Evolutionary conservation across 2,888 invertebrate genomes (phyloP), one percentile per base, ranked within the genome.

Genomic region (Spisula subtruncata): DNA sequence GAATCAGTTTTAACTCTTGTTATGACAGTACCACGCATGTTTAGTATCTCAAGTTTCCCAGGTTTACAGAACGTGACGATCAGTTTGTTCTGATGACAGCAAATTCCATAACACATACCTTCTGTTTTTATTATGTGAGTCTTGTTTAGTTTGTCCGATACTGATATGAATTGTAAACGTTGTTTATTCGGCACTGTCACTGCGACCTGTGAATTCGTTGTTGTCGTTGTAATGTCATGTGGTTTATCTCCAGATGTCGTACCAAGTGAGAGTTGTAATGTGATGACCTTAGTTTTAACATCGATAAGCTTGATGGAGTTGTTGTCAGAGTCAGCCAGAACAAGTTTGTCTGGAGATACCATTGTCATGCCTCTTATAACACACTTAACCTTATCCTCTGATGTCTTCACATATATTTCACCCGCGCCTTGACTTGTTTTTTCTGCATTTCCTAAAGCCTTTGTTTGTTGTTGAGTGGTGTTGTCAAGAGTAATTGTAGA

Each of bases 131-230:
- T 66, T 66, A n/a, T 66, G 8, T 66, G 60, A 10, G 8, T 25
- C 60, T 25, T 66, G 10, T 25, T 66, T 0, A 66, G 60, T 12
- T 66, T 25, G 60, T 66, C 25, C 0, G 60, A 66, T 66, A 66
- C 60, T 66, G 60, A n/a, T 66, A 66, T 66, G 60, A 66, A 66
- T n/a, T 66, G 60, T 66, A 66, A 25, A 66, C 25, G 60, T 25
- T 66, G 60, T n/a, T n/a, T 66, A 25, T 25, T n/a, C 25, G 60
- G 25, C 5, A 25, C 25, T 4, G 60, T 66, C 25, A 66, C 60
- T n/a, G 60, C 60, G n/a, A 66, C 60, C 12, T 66, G 60, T 25
- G 60, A 25, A 25, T 25, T 66, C 10, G 25, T 12, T 66, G 60
- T 66, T 66, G 60, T n/a, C n/a, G n/a, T 8, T 66, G 60, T 25